A percentile compares a stretch with the other conserved stretches of the same genome.
These are phyloP conservation scores for Ailurus styani DNA, from an alignment of 2,113 vertebrate genomes.

Conservation along the genomic window DNA sequence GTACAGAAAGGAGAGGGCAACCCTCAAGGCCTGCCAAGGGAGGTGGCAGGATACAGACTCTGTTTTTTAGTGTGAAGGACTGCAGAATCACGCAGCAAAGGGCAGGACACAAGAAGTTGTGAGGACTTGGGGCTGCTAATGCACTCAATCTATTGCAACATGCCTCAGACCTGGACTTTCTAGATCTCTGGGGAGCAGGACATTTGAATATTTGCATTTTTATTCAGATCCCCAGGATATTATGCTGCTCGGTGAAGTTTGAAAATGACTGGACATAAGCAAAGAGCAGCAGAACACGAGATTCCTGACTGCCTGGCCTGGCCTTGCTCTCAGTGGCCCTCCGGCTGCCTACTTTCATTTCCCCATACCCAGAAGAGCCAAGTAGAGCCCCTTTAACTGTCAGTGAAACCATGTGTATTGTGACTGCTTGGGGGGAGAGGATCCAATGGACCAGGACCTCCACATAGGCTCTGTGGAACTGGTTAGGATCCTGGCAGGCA, in stretches of 20 bases:
- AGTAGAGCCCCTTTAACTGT: not conserved
- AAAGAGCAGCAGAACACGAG: not conserved
- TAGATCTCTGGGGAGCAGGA: not conserved
- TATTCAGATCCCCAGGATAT: not conserved
- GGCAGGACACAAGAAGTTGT: not conserved
- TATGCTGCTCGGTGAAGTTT: not conserved
- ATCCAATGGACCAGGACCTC: too few relatives aligned
- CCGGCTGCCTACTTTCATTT: not conserved
- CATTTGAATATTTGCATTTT: not conserved
- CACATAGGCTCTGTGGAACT: not conserved
- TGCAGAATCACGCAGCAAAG: not conserved
- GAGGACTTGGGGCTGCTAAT: not conserved
- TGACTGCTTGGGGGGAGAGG: not conserved
- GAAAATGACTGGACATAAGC: not conserved
- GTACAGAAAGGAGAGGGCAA: not conserved
- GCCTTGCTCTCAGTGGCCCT: not conserved
- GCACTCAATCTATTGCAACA: not conserved
- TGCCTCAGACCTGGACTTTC: not conserved
- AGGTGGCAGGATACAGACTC: not conserved
- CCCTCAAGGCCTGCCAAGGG: not conserved
- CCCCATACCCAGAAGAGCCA: not conserved
- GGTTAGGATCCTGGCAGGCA: not conserved
- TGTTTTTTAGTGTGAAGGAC: not conserved
- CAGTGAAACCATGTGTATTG: not conserved
- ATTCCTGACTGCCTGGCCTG: not conserved